phyloP scores from a whole-genome alignment of 2,797 vertebrate species.

The Propithecus deckenii region DNA sequence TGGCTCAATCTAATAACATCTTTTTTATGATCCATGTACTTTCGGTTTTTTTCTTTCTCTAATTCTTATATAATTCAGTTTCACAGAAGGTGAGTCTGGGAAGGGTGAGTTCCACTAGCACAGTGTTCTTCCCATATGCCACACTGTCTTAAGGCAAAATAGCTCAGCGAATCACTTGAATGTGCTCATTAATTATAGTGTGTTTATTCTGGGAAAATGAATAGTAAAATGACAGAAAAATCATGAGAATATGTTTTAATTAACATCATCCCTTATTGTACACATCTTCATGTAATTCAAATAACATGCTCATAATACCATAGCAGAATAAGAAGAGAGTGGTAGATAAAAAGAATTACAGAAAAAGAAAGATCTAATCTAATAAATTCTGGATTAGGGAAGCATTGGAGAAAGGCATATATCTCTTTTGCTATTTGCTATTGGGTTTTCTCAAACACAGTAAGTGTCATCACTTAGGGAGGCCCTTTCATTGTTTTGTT shows the following conservation, averaged over 20 bases:
- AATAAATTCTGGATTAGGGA: background rate
- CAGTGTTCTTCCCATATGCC: background rate
- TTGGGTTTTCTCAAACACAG: background rate
- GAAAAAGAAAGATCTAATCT: background rate
- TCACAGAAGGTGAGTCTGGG: background rate
- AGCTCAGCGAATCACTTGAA: background rate
- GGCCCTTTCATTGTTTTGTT: background rate
- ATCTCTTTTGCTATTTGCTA: constrained; percentile 5
- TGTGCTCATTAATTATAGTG: background rate
- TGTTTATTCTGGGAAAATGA: background rate
- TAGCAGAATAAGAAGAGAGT: background rate
- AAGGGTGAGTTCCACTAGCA: background rate
- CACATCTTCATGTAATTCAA: background rate
- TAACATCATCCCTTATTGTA: background rate
- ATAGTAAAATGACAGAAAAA: background rate
- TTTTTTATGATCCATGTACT: background rate
- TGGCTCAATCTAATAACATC: background rate
- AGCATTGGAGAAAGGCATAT: background rate
- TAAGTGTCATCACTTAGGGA: background rate
- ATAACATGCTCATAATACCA: background rate
- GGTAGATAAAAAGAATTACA: background rate
- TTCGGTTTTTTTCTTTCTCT: background rate
- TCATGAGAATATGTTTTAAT: background rate
- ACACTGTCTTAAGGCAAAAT: background rate
- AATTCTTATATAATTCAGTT: background rate